Evolutionary conservation across 2,113 vertebrate genomes (phyloP).

Genomic region (Accipiter virgatus): DNA sequence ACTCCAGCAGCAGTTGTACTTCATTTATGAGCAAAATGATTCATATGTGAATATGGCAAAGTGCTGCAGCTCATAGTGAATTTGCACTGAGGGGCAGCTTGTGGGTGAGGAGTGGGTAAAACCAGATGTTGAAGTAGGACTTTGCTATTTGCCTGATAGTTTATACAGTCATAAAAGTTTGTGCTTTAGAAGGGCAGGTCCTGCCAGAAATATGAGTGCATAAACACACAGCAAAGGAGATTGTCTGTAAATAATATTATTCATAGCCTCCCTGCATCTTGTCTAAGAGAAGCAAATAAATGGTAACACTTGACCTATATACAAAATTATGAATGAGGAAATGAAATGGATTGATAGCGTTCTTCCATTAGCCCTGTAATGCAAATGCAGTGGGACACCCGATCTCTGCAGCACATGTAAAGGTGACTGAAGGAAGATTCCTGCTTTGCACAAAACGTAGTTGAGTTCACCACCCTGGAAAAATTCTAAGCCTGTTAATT

Average conservation of each 20-base stretch:
- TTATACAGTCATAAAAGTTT: neutral
- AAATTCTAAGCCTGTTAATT: neutral
- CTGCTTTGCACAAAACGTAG: neutral
- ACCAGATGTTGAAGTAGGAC: neutral
- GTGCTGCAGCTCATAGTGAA: neutral
- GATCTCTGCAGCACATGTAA: neutral
- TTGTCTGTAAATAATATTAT: neutral
- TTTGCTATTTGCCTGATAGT: neutral
- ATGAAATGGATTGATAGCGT: neutral
- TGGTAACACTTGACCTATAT: neutral
- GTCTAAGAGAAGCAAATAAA: neutral
- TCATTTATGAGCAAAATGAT: conserved; percentile 41
- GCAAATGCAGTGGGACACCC: neutral
- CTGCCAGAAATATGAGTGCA: neutral
- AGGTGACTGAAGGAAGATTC: neutral
- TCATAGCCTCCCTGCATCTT: neutral
- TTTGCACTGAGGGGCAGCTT: neutral
- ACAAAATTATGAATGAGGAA: neutral
- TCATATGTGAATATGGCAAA: neutral
- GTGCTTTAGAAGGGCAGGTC: neutral
- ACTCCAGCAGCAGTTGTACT: conserved; percentile 4
- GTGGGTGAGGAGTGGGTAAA: neutral
- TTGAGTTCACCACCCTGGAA: neutral
- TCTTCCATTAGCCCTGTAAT: neutral
- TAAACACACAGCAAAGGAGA: conserved; percentile 1